Evolutionary conservation across 2,113 vertebrate genomes (phyloP).

Genomic region (Mellivora capensis): DNA sequence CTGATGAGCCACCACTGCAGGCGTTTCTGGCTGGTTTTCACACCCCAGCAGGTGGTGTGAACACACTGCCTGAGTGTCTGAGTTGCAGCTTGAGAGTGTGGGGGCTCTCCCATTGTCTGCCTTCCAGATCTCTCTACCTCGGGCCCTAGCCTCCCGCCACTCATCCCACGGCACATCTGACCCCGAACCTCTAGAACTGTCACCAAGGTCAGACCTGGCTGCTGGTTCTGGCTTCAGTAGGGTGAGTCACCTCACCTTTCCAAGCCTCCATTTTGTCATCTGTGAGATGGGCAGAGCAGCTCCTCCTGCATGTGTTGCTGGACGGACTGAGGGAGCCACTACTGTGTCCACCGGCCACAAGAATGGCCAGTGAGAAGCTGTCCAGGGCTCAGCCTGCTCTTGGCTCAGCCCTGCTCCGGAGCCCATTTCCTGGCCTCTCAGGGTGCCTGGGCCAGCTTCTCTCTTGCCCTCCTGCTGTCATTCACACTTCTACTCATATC

Average conservation of each 20-base stretch:
- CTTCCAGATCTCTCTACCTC: not conserved
- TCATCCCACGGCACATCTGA: not conserved
- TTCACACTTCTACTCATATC: not conserved
- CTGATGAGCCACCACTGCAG: conserved; percentile 30
- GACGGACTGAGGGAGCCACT: not conserved
- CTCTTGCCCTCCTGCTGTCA: not conserved
- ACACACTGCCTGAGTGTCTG: not conserved
- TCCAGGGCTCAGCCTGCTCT: not conserved
- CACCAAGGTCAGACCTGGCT: not conserved
- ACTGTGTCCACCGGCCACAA: not conserved
- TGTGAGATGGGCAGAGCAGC: not conserved
- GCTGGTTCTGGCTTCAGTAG: not conserved
- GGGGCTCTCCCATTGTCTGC: not conserved
- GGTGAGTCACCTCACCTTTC: not conserved
- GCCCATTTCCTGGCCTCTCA: not conserved
- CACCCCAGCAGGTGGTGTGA: conserved; percentile 60
- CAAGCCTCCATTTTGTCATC: not conserved
- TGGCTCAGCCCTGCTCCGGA: not conserved
- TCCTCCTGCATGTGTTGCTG: not conserved
- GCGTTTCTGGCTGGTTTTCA: conserved; percentile 68
- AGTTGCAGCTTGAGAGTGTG: not conserved
- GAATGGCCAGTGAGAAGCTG: not conserved
- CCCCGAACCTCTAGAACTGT: not conserved
- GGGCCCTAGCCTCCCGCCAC: not conserved
- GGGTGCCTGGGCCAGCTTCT: not conserved